Percentiles rank a stretch among this genome's conserved stretches.
These are phyloP conservation scores for Turdus rufiventris DNA, from an alignment of 2,113 vertebrate genomes.

Conservation along the genomic window DNA sequence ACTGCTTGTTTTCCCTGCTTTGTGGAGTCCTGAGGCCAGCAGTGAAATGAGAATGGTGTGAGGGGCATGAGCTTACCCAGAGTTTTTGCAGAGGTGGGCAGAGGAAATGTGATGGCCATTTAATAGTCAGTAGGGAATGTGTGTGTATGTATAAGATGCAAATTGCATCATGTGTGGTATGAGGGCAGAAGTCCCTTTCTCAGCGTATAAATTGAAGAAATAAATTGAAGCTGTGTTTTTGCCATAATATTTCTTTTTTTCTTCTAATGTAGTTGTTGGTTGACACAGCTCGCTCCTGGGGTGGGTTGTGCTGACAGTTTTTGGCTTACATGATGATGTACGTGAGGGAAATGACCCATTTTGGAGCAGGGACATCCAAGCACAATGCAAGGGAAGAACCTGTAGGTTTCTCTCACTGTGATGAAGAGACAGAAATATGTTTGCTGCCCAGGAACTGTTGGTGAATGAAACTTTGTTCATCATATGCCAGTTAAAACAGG, in stretches of 20 bases:
- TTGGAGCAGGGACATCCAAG: background rate
- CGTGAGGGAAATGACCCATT: background rate
- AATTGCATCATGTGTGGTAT: fast-evolving
- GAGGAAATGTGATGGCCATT: background rate
- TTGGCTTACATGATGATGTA: fast-evolving
- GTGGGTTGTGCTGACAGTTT: background rate
- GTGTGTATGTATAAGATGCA: background rate
- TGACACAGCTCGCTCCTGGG: background rate
- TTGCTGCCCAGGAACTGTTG: background rate
- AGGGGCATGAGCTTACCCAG: background rate
- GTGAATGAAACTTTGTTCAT: background rate
- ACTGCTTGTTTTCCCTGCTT: background rate
- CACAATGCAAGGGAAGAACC: background rate
- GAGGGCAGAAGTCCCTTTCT: background rate
- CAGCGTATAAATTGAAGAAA: background rate
- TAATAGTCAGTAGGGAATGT: background rate
- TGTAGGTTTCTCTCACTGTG: background rate
- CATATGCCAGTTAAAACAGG: background rate
- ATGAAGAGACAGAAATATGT: background rate
- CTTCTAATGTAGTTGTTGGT: background rate
- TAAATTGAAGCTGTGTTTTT: background rate
- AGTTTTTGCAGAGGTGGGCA: background rate
- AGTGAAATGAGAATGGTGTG: background rate
- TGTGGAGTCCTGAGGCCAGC: background rate
- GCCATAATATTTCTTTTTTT: background rate